Evolutionary conservation across 1,140 invertebrate species (phyloP).

Genomic region (Orchesella cincta): DNA sequence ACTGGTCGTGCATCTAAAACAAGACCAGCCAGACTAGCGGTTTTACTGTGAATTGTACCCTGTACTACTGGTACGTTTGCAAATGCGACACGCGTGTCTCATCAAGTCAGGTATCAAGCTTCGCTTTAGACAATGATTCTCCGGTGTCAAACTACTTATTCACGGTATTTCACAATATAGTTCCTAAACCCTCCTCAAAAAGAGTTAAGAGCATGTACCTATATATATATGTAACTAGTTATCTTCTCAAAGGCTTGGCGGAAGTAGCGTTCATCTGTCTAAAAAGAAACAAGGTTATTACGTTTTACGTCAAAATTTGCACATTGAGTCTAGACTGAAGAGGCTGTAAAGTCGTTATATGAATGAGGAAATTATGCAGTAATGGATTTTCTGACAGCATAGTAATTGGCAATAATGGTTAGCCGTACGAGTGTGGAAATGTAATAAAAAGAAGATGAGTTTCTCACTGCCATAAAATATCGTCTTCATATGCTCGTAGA

Average conservation of each 20-base stretch:
- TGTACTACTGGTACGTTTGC: no score
- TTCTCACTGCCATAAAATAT: constrained; percentile 26
- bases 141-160: no score
- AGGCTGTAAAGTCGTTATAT: background rate
- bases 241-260: no score
- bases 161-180: no score
- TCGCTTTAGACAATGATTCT: background rate
- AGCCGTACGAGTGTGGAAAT: constrained; percentile 33
- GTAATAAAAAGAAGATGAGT: constrained; percentile 26
- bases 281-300: background rate
- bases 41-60: no score
- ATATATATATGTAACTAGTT: no score
- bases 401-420: constrained; percentile 45
- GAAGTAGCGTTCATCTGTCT: no score
- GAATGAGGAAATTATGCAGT: constrained; percentile 25
- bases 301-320: background rate
- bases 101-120: background rate
- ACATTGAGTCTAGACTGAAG: background rate
- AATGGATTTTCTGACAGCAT: constrained; percentile 35
- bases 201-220: no score
- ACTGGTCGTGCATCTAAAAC: no score
- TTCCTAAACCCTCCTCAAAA: no score
- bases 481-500: background rate
- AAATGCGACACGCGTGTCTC: background rate
- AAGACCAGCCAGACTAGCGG: no score